Conservation (phyloP, 2,888 invertebrate species). For the Macaria notata region DNA sequence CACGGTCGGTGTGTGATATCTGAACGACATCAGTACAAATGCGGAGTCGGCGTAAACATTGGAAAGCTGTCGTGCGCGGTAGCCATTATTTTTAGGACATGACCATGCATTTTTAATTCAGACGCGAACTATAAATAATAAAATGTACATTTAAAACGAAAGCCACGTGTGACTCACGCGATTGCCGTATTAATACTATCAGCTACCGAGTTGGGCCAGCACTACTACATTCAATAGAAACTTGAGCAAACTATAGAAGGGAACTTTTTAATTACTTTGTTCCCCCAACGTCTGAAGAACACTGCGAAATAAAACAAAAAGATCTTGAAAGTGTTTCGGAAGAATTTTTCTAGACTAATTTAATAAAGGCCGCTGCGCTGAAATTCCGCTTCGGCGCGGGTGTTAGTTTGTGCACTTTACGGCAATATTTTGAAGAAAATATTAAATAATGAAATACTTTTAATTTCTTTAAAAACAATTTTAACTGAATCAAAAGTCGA, state of each 20-base stretch:
- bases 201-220: constrained; percentile 16
- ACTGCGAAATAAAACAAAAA: constrained; percentile 44
- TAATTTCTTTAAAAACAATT: not conserved
- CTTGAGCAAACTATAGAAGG: constrained; percentile 47
- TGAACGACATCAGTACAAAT: constrained; percentile 2
- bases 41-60: constrained; percentile 9
- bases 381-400: constrained; percentile 22
- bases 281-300: constrained; percentile 48
- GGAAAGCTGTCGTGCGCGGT: constrained; percentile 29
- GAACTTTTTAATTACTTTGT: constrained; percentile 64
- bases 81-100: constrained; percentile 44
- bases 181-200: constrained; percentile 34
- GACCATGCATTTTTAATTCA: constrained; percentile 49
- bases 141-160: constrained; percentile 44
- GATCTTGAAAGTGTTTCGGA: constrained; percentile 39
- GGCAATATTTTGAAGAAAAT: not conserved
- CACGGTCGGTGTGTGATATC: constrained; percentile 1
- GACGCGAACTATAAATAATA: constrained; percentile 48
- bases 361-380: constrained; percentile 30
- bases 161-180: constrained; percentile 33
- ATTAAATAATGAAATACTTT: not conserved
- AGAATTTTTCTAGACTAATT: constrained; percentile 39
- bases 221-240: constrained; percentile 37
- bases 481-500: too few relatives aligned
- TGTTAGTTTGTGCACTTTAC: constrained; percentile 27